Conservation (phyloP, 2,888 invertebrate genomes). For the Drosophila pseudotakahashii region DNA sequence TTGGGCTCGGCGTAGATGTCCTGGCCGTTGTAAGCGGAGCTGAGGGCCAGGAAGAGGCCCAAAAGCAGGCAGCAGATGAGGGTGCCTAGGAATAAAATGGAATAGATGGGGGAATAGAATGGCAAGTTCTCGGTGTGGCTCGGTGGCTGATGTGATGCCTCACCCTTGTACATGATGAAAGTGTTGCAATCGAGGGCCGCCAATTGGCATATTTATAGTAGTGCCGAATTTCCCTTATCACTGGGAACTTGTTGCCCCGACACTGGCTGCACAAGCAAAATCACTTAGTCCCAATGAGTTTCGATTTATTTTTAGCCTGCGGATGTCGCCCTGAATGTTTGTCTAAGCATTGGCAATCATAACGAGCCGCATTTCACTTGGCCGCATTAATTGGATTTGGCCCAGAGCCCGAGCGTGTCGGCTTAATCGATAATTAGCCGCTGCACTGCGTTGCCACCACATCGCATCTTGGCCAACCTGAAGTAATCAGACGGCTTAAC, state of each 20-base stretch:
- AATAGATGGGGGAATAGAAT: neutral
- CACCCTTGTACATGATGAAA: slow-evolving; percentile 70
- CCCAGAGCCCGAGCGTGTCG: slow-evolving; percentile 55
- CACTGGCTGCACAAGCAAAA: slow-evolving; percentile 61
- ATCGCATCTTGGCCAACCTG: slow-evolving; percentile 49
- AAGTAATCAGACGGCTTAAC: slow-evolving; percentile 40
- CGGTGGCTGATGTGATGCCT: slow-evolving; percentile 3
- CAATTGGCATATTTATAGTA: slow-evolving; percentile 67
- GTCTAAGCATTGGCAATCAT: slow-evolving; percentile 47
- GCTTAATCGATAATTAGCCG: slow-evolving; percentile 74
- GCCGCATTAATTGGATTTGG: slow-evolving; percentile 59
- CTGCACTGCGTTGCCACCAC: slow-evolving; percentile 37
- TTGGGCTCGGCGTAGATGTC: slow-evolving; percentile 82
- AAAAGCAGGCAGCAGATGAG: slow-evolving; percentile 58
- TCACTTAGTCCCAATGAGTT: slow-evolving; percentile 67
- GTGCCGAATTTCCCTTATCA: slow-evolving; percentile 25
- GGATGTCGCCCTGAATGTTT: slow-evolving; percentile 5
- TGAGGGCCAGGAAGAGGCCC: slow-evolving; percentile 58
- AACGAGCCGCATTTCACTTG: slow-evolving; percentile 46
- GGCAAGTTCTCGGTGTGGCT: no score
- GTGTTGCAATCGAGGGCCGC: slow-evolving; percentile 51
- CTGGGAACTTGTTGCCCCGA: slow-evolving; percentile 1
- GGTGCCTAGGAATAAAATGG: slow-evolving; percentile 27
- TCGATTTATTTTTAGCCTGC: slow-evolving; percentile 55
- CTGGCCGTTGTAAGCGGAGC: slow-evolving; percentile 73